Conservation (phyloP, 2,797 vertebrate species). For the Hybognathus amarus region DNA sequence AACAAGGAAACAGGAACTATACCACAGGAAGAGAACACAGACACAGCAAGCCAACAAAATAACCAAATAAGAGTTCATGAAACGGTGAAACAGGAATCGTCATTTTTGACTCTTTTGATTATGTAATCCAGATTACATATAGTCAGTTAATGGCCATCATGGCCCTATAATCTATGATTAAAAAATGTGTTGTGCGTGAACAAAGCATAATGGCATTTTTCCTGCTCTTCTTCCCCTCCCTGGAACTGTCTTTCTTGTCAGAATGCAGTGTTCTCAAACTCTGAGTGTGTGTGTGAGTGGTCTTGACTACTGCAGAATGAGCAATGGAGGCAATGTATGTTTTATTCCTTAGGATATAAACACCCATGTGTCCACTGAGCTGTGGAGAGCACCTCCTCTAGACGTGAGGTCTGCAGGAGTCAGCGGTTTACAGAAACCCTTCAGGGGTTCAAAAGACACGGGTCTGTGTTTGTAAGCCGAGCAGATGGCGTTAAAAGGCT, state of each 20-base stretch:
- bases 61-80: not conserved
- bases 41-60: not conserved
- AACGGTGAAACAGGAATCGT: not conserved
- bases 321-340: not conserved
- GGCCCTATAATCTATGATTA: not conserved
- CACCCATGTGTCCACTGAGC: constrained; percentile 10
- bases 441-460: constrained; percentile 3
- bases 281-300: not conserved
- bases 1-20: not conserved
- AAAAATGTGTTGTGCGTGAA: not conserved
- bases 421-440: constrained; percentile 4
- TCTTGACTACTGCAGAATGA: not conserved
- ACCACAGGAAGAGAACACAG: not conserved
- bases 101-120: not conserved
- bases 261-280: not conserved
- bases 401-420: constrained; percentile 18
- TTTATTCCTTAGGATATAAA: not conserved
- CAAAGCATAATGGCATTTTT: not conserved
- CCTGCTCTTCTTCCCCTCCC: not conserved
- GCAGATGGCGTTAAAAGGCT: not conserved
- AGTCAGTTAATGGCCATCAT: not conserved
- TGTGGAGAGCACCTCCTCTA: constrained; percentile 12
- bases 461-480: not conserved
- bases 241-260: not conserved
- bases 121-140: not conserved